These are phyloP conservation scores for Zosterops lateralis DNA, from an alignment of 2,113 vertebrate species.

Conservation along the genomic window DNA sequence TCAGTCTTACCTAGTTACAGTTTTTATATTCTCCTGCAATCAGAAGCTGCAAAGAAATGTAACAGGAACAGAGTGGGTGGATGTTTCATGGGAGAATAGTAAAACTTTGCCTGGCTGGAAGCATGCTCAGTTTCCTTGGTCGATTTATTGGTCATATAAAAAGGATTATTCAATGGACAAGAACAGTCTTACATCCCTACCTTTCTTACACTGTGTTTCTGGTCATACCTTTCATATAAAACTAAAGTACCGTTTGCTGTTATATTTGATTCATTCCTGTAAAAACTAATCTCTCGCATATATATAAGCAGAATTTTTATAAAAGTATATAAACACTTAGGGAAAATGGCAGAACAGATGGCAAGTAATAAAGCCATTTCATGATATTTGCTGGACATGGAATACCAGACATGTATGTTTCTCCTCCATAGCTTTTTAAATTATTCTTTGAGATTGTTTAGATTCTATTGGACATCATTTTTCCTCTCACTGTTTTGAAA, in stretches of 20 bases:
- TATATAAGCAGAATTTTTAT: conserved; percentile 33
- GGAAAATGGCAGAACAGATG: conserved; percentile 40
- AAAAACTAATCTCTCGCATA: conserved; percentile 25
- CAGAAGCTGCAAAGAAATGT: conserved; percentile 42
- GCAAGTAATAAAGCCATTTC: neutral
- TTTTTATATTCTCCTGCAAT: conserved; percentile 52
- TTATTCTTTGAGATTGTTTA: neutral
- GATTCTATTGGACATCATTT: neutral
- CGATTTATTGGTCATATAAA: conserved; percentile 34
- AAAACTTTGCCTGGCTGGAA: conserved; percentile 43
- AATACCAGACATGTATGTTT: neutral
- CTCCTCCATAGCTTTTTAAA: neutral
- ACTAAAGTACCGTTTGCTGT: conserved; percentile 30
- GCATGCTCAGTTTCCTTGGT: conserved; percentile 8
- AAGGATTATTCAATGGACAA: conserved; percentile 27
- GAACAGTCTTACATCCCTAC: conserved; percentile 2
- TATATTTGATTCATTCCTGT: conserved; percentile 9
- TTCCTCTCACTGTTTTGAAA: neutral
- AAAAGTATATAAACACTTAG: conserved; percentile 22
- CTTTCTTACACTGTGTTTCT: conserved; percentile 33
- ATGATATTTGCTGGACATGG: neutral
- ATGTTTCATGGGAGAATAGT: conserved; percentile 49
- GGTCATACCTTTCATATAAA: conserved; percentile 36
- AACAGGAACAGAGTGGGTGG: conserved; percentile 9
- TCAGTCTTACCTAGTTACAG: conserved; percentile 55